phyloP scores from a whole-genome alignment of 2,888 invertebrate species.

The Panzeria rudis region DNA sequence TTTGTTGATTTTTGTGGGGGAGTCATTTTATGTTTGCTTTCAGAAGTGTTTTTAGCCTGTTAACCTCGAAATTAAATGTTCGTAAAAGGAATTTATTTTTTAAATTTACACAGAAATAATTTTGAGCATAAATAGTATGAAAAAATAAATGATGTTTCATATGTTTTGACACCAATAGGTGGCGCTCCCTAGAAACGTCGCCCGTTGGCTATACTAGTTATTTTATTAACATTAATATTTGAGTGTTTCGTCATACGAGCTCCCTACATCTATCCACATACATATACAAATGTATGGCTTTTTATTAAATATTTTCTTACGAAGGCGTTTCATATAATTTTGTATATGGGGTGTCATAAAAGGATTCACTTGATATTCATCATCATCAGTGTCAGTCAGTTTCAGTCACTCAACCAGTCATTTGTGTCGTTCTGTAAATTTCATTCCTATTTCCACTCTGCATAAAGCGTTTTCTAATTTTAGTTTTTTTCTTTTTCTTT shows the following conservation, averaged over 20 bases:
- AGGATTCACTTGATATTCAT: conserved; percentile 84
- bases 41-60: background rate
- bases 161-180: no score
- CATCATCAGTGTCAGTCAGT: conserved; percentile 82
- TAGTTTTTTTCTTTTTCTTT: conserved; percentile 50
- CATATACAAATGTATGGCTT: background rate
- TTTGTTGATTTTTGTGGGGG: conserved; percentile 53
- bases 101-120: background rate
- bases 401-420: conserved; percentile 66
- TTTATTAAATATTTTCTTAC: conserved; percentile 67
- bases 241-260: background rate
- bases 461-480: conserved; percentile 48
- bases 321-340: conserved; percentile 71
- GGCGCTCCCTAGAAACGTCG: no score
- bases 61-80: conserved; percentile 21
- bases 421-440: conserved; percentile 53
- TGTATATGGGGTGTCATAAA: conserved; percentile 76
- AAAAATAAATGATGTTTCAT: no score
- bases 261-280: background rate
- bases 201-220: no score
- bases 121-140: no score
- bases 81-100: background rate
- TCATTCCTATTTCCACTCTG: conserved; percentile 47
- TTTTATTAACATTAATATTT: background rate
- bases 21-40: conserved; percentile 28